These are phyloP conservation scores for Pelodiscus sinensis DNA, from an alignment of 2,113 vertebrate species.

Conservation along the genomic window DNA sequence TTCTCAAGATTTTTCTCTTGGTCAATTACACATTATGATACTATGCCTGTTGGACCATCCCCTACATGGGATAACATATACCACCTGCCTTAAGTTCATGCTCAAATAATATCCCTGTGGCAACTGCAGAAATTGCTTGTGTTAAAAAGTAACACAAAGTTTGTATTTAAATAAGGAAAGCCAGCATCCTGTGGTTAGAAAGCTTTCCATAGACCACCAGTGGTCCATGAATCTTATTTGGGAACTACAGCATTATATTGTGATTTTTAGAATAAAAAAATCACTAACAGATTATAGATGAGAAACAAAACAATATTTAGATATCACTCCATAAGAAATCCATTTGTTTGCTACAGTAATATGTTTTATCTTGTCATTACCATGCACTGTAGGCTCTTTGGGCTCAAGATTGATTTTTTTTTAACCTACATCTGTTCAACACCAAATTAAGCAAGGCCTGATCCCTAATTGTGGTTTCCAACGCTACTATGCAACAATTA, in stretches of 20 bases:
- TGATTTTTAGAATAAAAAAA: background rate
- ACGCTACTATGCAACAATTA: background rate
- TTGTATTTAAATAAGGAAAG: background rate
- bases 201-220: background rate
- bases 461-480: too few relatives aligned
- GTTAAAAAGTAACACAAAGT: background rate
- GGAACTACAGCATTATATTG: background rate
- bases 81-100: background rate
- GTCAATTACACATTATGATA: background rate
- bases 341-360: too few relatives aligned
- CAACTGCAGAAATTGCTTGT: background rate
- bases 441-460: background rate
- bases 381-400: background rate
- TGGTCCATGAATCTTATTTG: background rate
- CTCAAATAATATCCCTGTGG: background rate
- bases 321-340: background rate
- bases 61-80: background rate
- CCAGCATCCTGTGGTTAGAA: background rate
- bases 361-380: background rate
- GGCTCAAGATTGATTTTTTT: background rate
- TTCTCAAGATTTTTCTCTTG: background rate
- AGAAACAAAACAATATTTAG: background rate
- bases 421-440: background rate
- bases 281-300: background rate
- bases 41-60: background rate